phyloP scores from a whole-genome alignment of 2,113 vertebrate genomes.

The Microcebus jonahi region DNA sequence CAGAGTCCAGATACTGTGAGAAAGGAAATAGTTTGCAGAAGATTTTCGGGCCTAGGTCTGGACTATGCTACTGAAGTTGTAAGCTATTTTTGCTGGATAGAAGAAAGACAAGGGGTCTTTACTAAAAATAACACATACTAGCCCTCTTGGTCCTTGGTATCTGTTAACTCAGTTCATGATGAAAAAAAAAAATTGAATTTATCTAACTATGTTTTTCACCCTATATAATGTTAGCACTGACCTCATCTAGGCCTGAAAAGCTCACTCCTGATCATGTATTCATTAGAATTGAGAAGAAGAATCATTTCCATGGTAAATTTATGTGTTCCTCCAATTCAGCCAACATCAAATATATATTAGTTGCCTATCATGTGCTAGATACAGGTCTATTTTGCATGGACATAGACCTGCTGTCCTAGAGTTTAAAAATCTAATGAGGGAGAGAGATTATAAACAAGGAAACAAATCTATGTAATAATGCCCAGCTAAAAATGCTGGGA shows the following conservation, averaged over 20 bases:
- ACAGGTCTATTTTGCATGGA: neutral
- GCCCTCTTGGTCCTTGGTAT: neutral
- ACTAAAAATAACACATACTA: neutral
- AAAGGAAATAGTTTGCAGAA: neutral
- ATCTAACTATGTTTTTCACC: neutral
- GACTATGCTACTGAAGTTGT: neutral
- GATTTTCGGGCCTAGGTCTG: neutral
- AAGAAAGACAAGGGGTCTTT: neutral
- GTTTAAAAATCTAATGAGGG: conserved; percentile 1
- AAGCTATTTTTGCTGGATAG: neutral
- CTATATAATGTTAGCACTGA: neutral
- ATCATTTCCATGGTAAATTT: neutral
- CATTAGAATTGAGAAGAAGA: neutral
- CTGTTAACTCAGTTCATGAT: neutral
- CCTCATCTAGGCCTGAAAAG: neutral
- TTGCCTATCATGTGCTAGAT: neutral
- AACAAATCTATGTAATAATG: neutral
- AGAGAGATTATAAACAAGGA: neutral
- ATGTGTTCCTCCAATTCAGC: neutral
- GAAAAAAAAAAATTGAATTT: neutral
- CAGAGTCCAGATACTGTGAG: neutral
- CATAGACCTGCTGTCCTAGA: neutral
- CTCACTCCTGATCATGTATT: neutral
- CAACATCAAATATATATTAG: conserved; percentile 17
- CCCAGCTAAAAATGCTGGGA: neutral